Conservation (phyloP, 1,140 invertebrate genomes). For the Drosophila parabipectinata region DNA sequence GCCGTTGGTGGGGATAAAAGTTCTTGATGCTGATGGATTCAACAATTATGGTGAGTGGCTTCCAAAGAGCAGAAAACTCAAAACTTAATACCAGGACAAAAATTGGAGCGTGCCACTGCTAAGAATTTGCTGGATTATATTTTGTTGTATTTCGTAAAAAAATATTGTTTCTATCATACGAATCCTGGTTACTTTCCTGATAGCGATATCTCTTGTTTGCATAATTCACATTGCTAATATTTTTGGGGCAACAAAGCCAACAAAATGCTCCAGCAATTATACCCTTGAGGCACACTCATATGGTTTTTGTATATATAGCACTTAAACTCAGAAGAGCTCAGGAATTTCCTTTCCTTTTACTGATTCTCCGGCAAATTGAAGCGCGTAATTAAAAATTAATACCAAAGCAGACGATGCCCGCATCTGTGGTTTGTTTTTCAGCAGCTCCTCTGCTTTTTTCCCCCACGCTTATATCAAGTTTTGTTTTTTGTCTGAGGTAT, state of each 20-base stretch:
- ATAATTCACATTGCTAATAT: constrained; percentile 67
- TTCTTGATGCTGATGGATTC: constrained; percentile 49
- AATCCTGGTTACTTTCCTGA: not conserved
- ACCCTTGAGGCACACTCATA: constrained; percentile 6
- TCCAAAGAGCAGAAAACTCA: constrained; percentile 29
- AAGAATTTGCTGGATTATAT: not conserved
- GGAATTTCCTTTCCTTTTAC: constrained; percentile 21
- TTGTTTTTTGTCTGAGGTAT: constrained; percentile 23
- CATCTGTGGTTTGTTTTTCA: constrained; percentile 39
- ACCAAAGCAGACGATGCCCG: constrained; percentile 37
- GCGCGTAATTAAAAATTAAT: constrained; percentile 71
- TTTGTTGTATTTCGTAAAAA: not conserved
- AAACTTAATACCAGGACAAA: constrained; percentile 23
- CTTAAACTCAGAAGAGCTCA: constrained; percentile 19
- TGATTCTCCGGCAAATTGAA: constrained; percentile 41
- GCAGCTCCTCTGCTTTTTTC: constrained; percentile 23
- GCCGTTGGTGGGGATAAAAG: constrained; percentile 15
- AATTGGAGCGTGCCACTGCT: constrained; percentile 22
- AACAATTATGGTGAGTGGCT: constrained; percentile 50
- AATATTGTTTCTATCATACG: not conserved
- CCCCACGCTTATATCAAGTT: constrained; percentile 25
- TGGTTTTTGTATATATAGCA: not conserved
- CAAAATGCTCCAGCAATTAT: constrained; percentile 61
- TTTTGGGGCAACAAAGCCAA: constrained; percentile 8
- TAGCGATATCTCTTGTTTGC: not conserved